A percentile compares a stretch with the other conserved stretches of the same genome.
These are phyloP conservation scores for Aradophagus sp. DNA, from an alignment of 1,140 invertebrate genomes.

Conservation along the genomic window DNA sequence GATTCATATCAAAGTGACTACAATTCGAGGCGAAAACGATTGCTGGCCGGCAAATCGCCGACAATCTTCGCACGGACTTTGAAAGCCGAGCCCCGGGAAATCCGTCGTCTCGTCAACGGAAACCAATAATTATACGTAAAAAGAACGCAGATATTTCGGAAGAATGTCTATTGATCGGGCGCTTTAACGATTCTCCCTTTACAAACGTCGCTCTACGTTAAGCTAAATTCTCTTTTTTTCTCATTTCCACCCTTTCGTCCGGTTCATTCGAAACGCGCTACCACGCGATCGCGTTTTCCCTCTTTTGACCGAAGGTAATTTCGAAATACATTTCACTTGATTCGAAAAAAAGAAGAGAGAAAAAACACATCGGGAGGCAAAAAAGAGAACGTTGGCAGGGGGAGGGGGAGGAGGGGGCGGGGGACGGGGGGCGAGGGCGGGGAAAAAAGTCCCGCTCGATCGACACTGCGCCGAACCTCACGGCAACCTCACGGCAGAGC, in stretches of 20 bases:
- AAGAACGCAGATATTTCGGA: constrained; percentile 57
- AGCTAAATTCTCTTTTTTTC: constrained; percentile 58
- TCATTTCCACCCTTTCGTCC: constrained; percentile 57
- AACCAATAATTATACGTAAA: constrained; percentile 58
- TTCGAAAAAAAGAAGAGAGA: constrained; percentile 48
- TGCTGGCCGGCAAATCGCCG: too few relatives aligned
- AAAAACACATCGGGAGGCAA: constrained; percentile 13
- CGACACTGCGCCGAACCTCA: constrained; percentile 53
- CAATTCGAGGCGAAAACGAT: too few relatives aligned
- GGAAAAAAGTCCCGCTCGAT: constrained; percentile 43
- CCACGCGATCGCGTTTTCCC: constrained; percentile 57
- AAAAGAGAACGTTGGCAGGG: constrained; percentile 10
- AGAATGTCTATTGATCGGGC: constrained; percentile 56
- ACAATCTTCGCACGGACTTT: constrained; percentile 26
- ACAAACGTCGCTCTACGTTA: constrained; percentile 57
- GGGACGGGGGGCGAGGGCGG: constrained; percentile 13
- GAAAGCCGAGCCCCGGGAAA: constrained; percentile 27
- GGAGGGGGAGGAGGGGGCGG: constrained; percentile 9
- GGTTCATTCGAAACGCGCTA: constrained; percentile 58
- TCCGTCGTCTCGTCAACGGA: constrained; percentile 48
- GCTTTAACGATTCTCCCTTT: constrained; percentile 54
- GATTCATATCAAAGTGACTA: too few relatives aligned
- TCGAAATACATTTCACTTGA: constrained; percentile 57
- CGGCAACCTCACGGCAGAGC: constrained; percentile 41
- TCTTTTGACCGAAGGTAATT: constrained; percentile 60